phyloP scores from a whole-genome alignment of 2,888 invertebrate species.

The Drosophila mulleri region DNA sequence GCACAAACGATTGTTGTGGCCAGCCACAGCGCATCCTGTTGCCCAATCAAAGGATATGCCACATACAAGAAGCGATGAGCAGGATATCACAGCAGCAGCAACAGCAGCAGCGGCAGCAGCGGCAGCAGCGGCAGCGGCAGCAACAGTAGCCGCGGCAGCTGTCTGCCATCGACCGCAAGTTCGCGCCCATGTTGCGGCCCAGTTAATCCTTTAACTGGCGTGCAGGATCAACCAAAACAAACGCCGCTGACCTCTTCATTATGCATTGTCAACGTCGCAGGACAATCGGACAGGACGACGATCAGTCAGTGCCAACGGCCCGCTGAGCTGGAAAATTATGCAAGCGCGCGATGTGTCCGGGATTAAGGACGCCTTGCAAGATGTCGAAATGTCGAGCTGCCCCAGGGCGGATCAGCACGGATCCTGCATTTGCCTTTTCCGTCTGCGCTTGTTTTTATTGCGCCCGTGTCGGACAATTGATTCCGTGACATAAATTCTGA shows the following conservation, averaged over 20 bases:
- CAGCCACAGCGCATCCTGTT: constrained; percentile 38
- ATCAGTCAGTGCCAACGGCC: constrained; percentile 20
- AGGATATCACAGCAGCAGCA: constrained; percentile 3
- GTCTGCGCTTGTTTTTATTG: constrained; percentile 66
- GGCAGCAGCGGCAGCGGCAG: not conserved
- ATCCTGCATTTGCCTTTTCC: not conserved
- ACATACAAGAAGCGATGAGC: not conserved
- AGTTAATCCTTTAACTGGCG: constrained; percentile 68
- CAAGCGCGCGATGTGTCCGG: constrained; percentile 27
- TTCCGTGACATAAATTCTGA: constrained; percentile 71
- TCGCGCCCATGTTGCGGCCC: constrained; percentile 74
- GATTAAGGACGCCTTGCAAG: constrained; percentile 20
- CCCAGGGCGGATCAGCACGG: constrained; percentile 3
- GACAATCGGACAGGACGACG: constrained; percentile 14
- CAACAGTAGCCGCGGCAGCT: not conserved
- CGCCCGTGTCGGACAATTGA: constrained; percentile 71
- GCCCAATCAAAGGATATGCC: constrained; percentile 15
- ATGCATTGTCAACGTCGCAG: constrained; percentile 46
- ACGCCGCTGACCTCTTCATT: constrained; percentile 72
- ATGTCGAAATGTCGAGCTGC: constrained; percentile 26
- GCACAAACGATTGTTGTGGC: constrained; percentile 44
- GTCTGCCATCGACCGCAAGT: constrained; percentile 49
- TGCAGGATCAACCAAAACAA: constrained; percentile 40
- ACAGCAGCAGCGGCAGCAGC: too few relatives aligned
- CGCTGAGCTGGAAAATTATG: constrained; percentile 74